Base-by-base conservation (phyloP, 2,113 vertebrate species). In the Sclerurus mexicanus region DNA sequence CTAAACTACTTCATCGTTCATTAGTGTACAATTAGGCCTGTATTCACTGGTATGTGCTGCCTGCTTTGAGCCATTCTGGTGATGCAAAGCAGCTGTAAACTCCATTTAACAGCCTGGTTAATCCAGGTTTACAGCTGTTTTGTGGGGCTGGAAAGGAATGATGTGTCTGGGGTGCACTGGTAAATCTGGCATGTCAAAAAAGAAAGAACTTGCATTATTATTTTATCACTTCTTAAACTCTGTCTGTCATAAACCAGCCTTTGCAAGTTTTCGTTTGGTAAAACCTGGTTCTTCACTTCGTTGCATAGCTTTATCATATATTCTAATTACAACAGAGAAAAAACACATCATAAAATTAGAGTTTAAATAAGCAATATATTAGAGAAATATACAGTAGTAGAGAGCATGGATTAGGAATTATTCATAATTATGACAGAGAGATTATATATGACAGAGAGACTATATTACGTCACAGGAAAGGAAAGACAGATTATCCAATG, bases 41-140 rank as follows among this genome's bases (percentile, higher is more conserved):
- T 18, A 9, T 94, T 93, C 55, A 72, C 71, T 90, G 89, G n/a
- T 93, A 90, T 75, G 19, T 87, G 37, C 81, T 90, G 73, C 85
- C 40, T 96, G 80, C 80, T 95, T 85, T 95, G 80, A 90, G 85
- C 71, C 63, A 53, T 92, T 88, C 71, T 75, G 40, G 77, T 94
- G 92, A 92, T 95, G 85, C 92, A 97, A 93, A 94, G 90, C 85
- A 95, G 87, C 92, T 92, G 95, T 96, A 97, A 97, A 97, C 69
- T 85, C 23, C 0, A 84, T 95, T 96, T 96, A 95, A 94, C 92
- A 87, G 92, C 55, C 87, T 90, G 74, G 87, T 90, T 97, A 95
- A 94, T 89, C 84, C 78, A 85, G 53, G 85, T 88, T 96, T 97
- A 95, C 73, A 94, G 85, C 71, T 95, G 87, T 80, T 95, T 87